A percentile compares a stretch with the other conserved stretches of the same genome.
Conservation (phyloP, 2,797 vertebrate genomes). For the Paratrypauchen microcephalus region DNA sequence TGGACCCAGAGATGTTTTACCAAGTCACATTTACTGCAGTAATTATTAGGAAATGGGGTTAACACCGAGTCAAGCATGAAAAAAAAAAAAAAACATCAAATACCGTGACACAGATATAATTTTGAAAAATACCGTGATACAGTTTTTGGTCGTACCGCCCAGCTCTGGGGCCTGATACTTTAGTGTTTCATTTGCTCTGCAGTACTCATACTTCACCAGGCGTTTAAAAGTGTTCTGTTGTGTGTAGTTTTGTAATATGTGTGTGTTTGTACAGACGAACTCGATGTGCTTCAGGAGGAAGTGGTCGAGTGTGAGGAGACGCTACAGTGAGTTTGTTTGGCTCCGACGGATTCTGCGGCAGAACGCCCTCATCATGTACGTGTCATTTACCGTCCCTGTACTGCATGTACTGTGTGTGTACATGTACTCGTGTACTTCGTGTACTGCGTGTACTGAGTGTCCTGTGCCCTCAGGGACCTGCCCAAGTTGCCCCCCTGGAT, state of each 20-base stretch:
- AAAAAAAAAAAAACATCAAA: too few species aligned
- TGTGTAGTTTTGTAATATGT: not conserved
- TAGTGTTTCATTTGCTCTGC: too few species aligned
- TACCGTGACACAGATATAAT: too few species aligned
- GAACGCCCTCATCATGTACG: conserved; percentile 80
- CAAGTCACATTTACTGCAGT: too few species aligned
- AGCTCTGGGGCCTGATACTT: too few species aligned
- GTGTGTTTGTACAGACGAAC: conserved; percentile 81
- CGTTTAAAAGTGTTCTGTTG: not conserved
- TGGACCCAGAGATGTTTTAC: too few species aligned
- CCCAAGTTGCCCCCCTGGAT: conserved; percentile 91
- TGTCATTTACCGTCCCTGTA: not conserved
- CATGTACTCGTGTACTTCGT: too few species aligned
- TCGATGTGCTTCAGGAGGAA: conserved; percentile 96
- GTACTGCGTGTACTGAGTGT: not conserved
- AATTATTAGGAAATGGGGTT: too few species aligned
- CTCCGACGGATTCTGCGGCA: conserved; percentile 88
- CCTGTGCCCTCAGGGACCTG: conserved; percentile 75
- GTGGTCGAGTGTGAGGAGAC: conserved; percentile 86
- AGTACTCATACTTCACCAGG: not conserved
- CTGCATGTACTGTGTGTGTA: too few species aligned
- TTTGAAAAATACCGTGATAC: too few species aligned
- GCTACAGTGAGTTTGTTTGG: conserved; percentile 95
- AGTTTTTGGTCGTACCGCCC: too few species aligned
- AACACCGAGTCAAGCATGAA: too few species aligned